Conservation (phyloP, 2,888 invertebrate genomes). For the Brachyptera risi region DNA sequence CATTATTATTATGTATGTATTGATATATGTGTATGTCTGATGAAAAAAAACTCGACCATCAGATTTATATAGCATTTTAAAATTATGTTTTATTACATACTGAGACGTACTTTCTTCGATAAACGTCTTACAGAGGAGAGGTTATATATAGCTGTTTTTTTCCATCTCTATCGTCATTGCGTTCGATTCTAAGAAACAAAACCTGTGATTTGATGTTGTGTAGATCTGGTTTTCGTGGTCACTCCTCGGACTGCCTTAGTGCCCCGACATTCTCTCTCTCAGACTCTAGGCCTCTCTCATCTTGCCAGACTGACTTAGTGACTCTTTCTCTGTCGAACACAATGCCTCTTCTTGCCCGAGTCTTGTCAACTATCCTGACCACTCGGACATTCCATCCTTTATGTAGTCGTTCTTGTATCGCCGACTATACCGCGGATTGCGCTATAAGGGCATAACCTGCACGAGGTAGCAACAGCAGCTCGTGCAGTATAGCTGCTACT, state of each 20-base stretch:
- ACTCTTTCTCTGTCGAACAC: neutral
- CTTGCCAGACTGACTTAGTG: neutral
- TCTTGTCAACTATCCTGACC: neutral
- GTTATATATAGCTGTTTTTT: no score
- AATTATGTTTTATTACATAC: no score
- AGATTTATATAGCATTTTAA: no score
- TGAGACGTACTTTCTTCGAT: no score
- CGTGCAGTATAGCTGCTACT: no score
- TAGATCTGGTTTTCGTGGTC: neutral
- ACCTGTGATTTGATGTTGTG: neutral
- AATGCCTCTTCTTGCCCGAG: neutral
- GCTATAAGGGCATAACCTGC: slow-evolving; percentile 5
- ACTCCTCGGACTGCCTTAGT: slow-evolving; percentile 15
- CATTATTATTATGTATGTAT: no score
- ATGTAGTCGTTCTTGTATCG: slow-evolving; percentile 10
- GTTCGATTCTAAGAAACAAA: neutral
- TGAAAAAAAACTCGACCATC: no score
- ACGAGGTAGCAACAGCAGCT: neutral
- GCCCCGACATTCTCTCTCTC: neutral
- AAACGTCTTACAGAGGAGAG: no score
- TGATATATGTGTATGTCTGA: no score
- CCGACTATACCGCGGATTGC: no score
- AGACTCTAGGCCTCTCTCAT: neutral
- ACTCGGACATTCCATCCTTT: slow-evolving; percentile 10
- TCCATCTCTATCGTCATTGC: no score